Evolutionary conservation across 2,113 vertebrate genomes (phyloP).

Genomic region (Rhagologus leucostigma): DNA sequence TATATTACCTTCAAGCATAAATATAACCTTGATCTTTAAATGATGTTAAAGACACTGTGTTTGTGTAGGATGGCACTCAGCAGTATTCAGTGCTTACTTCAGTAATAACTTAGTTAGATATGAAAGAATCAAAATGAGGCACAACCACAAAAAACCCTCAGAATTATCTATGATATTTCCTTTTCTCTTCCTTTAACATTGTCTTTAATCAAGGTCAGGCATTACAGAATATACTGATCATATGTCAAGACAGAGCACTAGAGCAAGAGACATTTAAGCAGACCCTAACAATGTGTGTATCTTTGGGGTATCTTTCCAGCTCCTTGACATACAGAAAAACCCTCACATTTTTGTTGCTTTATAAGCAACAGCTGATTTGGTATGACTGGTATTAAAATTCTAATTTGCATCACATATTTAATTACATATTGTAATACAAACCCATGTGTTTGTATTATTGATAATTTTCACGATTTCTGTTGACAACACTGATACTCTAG

Average conservation of each 20-base stretch:
- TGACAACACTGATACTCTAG: accelerated
- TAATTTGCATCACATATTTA: not conserved
- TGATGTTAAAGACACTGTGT: not conserved
- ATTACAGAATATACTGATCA: not conserved
- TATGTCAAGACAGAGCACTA: not conserved
- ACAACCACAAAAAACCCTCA: not conserved
- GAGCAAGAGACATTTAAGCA: not conserved
- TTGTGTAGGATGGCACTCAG: not conserved
- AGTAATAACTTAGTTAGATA: not conserved
- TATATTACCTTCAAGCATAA: not conserved
- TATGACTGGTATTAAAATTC: not conserved
- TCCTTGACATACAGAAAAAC: not conserved
- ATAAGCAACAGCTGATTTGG: not conserved
- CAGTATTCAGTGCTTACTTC: not conserved
- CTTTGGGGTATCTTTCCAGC: not conserved
- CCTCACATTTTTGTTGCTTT: not conserved
- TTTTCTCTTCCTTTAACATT: not conserved
- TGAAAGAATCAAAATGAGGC: not conserved
- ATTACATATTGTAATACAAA: not conserved
- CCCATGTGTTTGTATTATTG: not conserved
- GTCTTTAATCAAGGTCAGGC: not conserved
- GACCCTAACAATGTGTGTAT: not conserved
- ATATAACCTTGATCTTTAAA: not conserved
- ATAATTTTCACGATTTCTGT: not conserved
- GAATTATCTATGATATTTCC: not conserved